A percentile compares a stretch with the other conserved stretches of the same genome.
Conservation (phyloP, 2,888 invertebrate species). For the Lamproptera curius region DNA sequence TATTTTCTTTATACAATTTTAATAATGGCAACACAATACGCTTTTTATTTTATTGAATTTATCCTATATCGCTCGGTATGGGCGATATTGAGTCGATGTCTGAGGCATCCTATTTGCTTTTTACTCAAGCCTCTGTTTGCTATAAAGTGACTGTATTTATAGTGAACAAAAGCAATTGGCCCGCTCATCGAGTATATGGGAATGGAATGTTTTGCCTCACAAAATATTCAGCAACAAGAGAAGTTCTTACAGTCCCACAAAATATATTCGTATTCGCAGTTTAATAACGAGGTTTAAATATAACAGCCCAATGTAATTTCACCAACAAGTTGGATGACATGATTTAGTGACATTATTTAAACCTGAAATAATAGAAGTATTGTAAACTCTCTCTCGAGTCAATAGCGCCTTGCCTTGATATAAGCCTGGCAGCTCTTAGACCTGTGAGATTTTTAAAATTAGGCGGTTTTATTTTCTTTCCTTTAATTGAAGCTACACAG, state of each 20-base stretch:
- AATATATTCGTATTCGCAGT: too few species aligned
- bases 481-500: too few species aligned
- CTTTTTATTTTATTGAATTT: constrained; percentile 54
- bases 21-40: constrained; percentile 48
- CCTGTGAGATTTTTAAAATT: too few species aligned
- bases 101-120: constrained; percentile 56
- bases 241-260: constrained; percentile 34
- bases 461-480: too few species aligned
- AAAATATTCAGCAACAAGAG: constrained; percentile 40
- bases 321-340: too few species aligned
- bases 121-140: constrained; percentile 60
- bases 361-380: too few species aligned
- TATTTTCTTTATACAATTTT: constrained; percentile 40
- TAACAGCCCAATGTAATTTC: too few species aligned
- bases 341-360: too few species aligned
- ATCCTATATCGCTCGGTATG: constrained; percentile 52
- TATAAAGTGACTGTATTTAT: constrained; percentile 55
- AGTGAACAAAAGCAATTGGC: constrained; percentile 41
- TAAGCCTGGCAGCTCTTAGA: too few species aligned
- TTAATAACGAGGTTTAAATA: background rate
- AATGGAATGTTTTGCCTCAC: constrained; percentile 41
- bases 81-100: constrained; percentile 58
- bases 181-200: constrained; percentile 45
- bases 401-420: too few species aligned
- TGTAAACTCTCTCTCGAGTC: too few species aligned